phyloP scores from a whole-genome alignment of 2,888 invertebrate genomes.

The Rhogogaster chlorosoma region DNA sequence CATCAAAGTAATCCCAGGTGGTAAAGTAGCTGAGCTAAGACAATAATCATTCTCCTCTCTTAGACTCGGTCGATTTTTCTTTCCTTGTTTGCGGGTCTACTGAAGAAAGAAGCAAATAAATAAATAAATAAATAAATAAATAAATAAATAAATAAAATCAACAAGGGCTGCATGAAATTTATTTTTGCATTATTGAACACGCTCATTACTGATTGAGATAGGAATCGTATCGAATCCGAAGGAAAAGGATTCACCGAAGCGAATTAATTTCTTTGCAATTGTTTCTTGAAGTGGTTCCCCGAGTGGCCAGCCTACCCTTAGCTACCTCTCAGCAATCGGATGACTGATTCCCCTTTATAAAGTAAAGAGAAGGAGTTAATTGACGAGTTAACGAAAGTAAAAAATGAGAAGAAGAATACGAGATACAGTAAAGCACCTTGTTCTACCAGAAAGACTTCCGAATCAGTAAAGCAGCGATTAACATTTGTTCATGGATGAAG shows the following conservation, averaged over 20 bases:
- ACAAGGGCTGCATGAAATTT: not conserved
- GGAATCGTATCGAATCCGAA: not conserved
- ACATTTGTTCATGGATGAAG: not conserved
- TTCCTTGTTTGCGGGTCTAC: too few species aligned
- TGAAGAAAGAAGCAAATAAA: too few species aligned
- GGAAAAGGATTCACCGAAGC: not conserved
- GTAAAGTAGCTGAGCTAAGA: not conserved
- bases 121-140: too few species aligned
- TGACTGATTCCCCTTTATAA: not conserved
- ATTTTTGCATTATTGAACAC: not conserved
- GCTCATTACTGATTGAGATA: not conserved
- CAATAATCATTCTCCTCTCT: not conserved
- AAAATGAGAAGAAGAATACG: not conserved
- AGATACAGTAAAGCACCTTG: not conserved
- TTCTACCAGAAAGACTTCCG: not conserved
- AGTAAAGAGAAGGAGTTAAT: constrained; percentile 6
- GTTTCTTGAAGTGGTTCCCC: not conserved
- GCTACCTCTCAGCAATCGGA: constrained; percentile 29
- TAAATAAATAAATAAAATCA: too few species aligned
- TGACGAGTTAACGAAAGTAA: constrained; percentile 6
- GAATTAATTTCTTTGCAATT: not conserved
- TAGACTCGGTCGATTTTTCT: not conserved
- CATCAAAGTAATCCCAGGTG: not conserved
- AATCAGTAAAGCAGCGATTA: not conserved
- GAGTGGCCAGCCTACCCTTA: not conserved